These are phyloP conservation scores for Toxotes jaculatrix DNA, from an alignment of 2,113 vertebrate genomes.

Conservation along the genomic window DNA sequence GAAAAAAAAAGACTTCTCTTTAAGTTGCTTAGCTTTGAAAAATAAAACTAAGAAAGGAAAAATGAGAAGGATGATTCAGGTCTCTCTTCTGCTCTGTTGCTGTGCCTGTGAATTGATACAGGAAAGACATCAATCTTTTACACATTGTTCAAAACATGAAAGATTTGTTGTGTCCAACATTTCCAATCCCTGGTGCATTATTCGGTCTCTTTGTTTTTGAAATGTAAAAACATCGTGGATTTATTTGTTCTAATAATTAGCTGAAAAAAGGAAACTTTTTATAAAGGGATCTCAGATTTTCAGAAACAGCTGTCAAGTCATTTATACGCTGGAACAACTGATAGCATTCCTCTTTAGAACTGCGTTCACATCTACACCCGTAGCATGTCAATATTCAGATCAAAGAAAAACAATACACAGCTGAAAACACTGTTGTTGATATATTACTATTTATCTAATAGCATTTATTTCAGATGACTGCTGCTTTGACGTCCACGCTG, in stretches of 20 bases:
- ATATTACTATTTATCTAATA: not conserved
- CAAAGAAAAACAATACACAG: slow-evolving; percentile 24
- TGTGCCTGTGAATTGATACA: slow-evolving; percentile 42
- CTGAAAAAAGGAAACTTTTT: slow-evolving; percentile 7
- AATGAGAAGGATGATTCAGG: slow-evolving; percentile 40
- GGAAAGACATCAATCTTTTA: slow-evolving; percentile 56
- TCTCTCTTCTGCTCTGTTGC: slow-evolving; percentile 34
- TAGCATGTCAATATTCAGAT: slow-evolving; percentile 25
- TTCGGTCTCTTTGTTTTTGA: slow-evolving; percentile 49
- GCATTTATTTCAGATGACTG: not conserved
- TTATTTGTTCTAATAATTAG: slow-evolving; percentile 60
- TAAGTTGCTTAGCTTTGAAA: slow-evolving; percentile 41
- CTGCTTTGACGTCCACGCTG: not conserved
- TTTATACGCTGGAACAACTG: slow-evolving; percentile 18
- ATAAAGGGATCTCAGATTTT: slow-evolving; percentile 29
- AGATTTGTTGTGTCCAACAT: slow-evolving; percentile 50
- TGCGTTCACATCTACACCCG: slow-evolving; percentile 2
- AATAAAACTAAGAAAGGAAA: slow-evolving; percentile 4
- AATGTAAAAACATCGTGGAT: slow-evolving; percentile 43
- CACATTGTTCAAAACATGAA: slow-evolving; percentile 52
- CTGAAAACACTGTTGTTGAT: not conserved
- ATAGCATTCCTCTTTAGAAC: slow-evolving; percentile 24
- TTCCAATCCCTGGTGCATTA: slow-evolving; percentile 41
- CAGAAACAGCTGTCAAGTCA: slow-evolving; percentile 39
- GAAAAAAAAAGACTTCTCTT: slow-evolving; percentile 12